Evolutionary conservation across 2,888 invertebrate genomes (phyloP).

Genomic region (Hemistola chrysoprasaria): DNA sequence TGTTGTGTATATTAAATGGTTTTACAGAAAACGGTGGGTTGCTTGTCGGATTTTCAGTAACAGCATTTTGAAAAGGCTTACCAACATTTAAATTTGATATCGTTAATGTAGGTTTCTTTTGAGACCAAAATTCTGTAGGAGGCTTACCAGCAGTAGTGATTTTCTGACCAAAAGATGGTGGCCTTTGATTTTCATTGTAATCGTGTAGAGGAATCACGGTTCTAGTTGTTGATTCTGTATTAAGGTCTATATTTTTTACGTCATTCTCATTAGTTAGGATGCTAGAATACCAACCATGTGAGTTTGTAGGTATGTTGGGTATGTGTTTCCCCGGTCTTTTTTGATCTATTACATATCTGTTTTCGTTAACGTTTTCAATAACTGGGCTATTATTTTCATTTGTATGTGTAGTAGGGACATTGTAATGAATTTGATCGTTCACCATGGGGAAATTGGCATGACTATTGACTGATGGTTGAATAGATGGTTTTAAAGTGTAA

Average conservation of each 20-base stretch:
- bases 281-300: constrained; percentile 76
- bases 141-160: constrained; percentile 65
- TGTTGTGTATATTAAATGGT: constrained; percentile 50
- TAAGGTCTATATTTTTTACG: constrained; percentile 52
- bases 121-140: constrained; percentile 62
- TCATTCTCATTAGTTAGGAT: constrained; percentile 55
- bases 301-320: constrained; percentile 67
- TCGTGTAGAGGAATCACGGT: constrained; percentile 68
- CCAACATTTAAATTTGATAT: constrained; percentile 55
- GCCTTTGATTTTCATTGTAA: constrained; percentile 46
- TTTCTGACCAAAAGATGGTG: constrained; percentile 67
- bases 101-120: constrained; percentile 36
- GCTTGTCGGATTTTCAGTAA: constrained; percentile 39
- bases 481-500: constrained; percentile 31
- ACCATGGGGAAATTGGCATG: constrained; percentile 77
- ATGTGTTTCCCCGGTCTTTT: constrained; percentile 62
- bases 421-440: constrained; percentile 41
- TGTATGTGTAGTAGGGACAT: constrained; percentile 24
- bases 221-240: constrained; percentile 65
- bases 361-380: constrained; percentile 45
- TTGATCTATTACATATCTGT: constrained; percentile 38
- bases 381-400: constrained; percentile 45
- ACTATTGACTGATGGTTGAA: constrained; percentile 57
- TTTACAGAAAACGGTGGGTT: constrained; percentile 45
- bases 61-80: constrained; percentile 61